Evolutionary conservation across 2,888 invertebrate species (phyloP).

Genomic region (Cremastinae sp.): DNA sequence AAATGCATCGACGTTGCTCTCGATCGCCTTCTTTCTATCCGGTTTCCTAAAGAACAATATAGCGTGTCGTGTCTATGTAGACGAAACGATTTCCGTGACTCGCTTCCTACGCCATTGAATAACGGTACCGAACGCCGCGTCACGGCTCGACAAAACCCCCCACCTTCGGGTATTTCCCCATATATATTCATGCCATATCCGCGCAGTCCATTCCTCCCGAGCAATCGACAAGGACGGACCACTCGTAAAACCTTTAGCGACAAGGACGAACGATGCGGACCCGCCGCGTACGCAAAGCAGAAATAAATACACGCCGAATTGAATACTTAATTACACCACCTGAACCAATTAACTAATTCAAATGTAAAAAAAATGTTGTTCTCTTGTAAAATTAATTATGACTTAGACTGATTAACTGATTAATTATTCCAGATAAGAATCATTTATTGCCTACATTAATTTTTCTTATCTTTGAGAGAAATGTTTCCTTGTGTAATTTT

Average conservation of each 20-base stretch:
- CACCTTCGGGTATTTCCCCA: constrained; percentile 19
- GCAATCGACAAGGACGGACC: constrained; percentile 63
- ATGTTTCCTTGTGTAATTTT: background rate
- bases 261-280: constrained; percentile 67
- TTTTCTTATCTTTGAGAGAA: no score
- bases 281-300: constrained; percentile 5
- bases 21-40: constrained; percentile 46
- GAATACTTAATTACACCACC: constrained; percentile 23
- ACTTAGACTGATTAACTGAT: no score
- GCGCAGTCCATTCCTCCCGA: constrained; percentile 54
- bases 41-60: constrained; percentile 45
- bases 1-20: constrained; percentile 3
- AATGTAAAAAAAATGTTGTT: background rate
- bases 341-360: constrained; percentile 4
- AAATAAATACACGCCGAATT: background rate
- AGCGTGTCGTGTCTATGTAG: constrained; percentile 35
- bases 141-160: constrained; percentile 70
- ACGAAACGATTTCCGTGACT: constrained; percentile 47
- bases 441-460: no score
- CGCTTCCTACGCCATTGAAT: constrained; percentile 74
- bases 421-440: background rate
- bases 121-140: constrained; percentile 77
- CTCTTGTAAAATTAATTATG: background rate
- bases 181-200: constrained; percentile 32
- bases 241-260: constrained; percentile 56